Evolutionary conservation across 2,113 vertebrate species (phyloP), one percentile per base, ranked within the genome.

Genomic region (Pithys albifrons): DNA sequence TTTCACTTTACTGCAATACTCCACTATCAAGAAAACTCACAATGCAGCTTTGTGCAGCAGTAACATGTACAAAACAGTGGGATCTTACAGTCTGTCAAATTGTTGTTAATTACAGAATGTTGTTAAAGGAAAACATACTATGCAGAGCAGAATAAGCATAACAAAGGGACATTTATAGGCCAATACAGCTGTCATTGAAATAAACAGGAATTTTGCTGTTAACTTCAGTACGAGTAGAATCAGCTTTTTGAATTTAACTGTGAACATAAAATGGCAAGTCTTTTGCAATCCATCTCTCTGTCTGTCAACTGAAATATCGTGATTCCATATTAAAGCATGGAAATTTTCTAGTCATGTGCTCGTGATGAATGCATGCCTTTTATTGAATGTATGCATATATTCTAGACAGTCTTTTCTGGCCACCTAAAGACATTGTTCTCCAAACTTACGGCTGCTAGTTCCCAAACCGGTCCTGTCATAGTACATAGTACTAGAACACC

Each of bases 51-150:
- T 88, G 85, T 95, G 89, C n/a, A 80, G 85, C 74, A 93, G 85
- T 73, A 94, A 87, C 65, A 92, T 88, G 71, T 65, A 89, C 43
- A 61, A 93, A 96, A 96, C 82, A 93, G 85, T 90, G 59, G 46
- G 79, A 95, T 93, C 89, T 94, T 95, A 96, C 81, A 95, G 85
- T 79, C 88, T 95, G 94, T 94, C 91, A 96, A 88, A 94, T 49
- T 94, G 85, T 73, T 95, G 88, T 96, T 96, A 96, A 96, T 91
- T 96, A 94, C 81, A 86, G 91, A 93, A 95, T 83, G 93, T 90
- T 96, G 88, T 96, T 83, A 93, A 95, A 88, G 62, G 75, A 85
- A 95, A 96, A 83, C 85, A 96, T 94, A 83, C 65, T 91, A 95
- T 46, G 73, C 75, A 52, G 55, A 88, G 77, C 78, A 86, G 51